These are phyloP conservation scores for Ips nitidus DNA, from an alignment of 1,140 invertebrate genomes.

Conservation along the genomic window DNA sequence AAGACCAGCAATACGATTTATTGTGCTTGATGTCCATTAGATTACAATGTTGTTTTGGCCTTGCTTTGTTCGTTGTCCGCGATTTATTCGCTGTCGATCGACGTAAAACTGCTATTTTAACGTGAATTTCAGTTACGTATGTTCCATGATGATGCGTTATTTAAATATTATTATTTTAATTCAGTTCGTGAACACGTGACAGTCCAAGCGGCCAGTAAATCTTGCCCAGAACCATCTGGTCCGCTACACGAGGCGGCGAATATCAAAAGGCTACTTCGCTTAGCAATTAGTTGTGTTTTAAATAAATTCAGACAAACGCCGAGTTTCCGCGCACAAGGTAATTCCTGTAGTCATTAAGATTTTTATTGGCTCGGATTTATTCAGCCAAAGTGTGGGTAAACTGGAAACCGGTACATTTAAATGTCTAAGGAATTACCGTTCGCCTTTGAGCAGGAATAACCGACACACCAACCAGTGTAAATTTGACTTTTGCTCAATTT, in stretches of 20 bases:
- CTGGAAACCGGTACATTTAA: slow-evolving; percentile 4
- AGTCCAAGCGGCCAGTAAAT: neutral
- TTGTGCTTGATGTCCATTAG: slow-evolving; percentile 25
- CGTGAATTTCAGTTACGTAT: neutral
- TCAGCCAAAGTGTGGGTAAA: slow-evolving; percentile 15
- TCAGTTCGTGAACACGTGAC: too few relatives aligned
- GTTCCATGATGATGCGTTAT: neutral
- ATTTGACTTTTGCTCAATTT: too few relatives aligned
- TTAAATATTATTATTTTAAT: too few relatives aligned
- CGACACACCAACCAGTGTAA: too few relatives aligned
- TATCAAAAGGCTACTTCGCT: slow-evolving; percentile 18
- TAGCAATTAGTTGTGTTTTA: slow-evolving; percentile 24
- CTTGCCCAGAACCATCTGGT: slow-evolving; percentile 11
- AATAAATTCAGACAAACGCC: slow-evolving; percentile 22
- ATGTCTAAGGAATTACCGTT: too few relatives aligned
- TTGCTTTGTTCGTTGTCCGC: slow-evolving; percentile 18
- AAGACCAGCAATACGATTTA: slow-evolving; percentile 18
- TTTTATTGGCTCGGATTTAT: slow-evolving; percentile 20
- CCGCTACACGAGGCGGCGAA: slow-evolving; percentile 7
- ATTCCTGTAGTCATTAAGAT: slow-evolving; percentile 22
- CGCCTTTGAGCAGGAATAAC: too few relatives aligned
- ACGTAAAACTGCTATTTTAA: slow-evolving; percentile 5
- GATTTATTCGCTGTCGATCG: slow-evolving; percentile 19
- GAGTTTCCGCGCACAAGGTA: slow-evolving; percentile 21
- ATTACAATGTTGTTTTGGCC: slow-evolving; percentile 24